phyloP scores from a whole-genome alignment of 1,140 invertebrate species.

The Apis florea region DNA sequence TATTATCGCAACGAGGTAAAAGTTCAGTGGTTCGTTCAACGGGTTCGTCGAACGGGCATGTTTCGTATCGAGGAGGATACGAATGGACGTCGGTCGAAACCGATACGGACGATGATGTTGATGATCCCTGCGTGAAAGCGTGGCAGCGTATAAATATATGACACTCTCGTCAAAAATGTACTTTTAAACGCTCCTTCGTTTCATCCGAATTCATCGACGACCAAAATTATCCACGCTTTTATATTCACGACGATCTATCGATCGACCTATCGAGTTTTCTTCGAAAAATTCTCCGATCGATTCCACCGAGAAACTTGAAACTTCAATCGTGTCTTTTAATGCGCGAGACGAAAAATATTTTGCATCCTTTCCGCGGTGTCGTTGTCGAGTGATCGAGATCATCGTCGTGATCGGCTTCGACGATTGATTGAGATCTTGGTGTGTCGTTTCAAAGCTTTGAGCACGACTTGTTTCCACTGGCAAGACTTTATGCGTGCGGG shows the following conservation, averaged over 20 bases:
- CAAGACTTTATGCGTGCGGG: neutral
- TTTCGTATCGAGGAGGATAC: neutral
- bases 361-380: neutral
- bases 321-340: too few species aligned
- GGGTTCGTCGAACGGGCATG: constrained; percentile 6
- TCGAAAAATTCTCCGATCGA: too few species aligned
- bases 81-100: neutral
- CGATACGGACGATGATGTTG: neutral
- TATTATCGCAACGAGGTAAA: constrained; percentile 31
- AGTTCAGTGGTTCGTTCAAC: constrained; percentile 15
- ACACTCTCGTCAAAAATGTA: neutral
- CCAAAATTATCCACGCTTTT: too few species aligned
- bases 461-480: neutral
- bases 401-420: neutral
- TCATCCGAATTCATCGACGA: neutral
- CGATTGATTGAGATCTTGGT: constrained; percentile 27
- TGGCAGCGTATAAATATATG: too few species aligned
- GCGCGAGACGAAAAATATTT: neutral
- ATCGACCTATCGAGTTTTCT: too few species aligned
- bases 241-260: too few species aligned
- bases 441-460: neutral
- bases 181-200: too few species aligned
- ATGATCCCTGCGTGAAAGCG: neutral
- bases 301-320: too few species aligned
- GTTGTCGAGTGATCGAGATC: neutral